Percentiles rank a stretch among this genome's conserved stretches.
Evolutionary conservation across 2,888 invertebrate species (phyloP).

Genomic region (Zelleria hepariella): DNA sequence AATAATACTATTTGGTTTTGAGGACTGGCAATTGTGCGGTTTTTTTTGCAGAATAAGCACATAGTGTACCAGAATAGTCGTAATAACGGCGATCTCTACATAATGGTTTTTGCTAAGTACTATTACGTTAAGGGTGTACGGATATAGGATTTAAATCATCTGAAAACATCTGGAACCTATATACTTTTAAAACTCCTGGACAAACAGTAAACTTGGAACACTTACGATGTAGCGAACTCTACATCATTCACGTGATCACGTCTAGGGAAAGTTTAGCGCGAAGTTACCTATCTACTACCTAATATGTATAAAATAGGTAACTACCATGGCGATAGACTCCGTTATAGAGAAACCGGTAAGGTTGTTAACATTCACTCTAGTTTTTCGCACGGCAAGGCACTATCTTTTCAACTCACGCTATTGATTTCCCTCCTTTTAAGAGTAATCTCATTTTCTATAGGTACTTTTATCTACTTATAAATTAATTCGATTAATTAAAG

Average conservation of each 20-base stretch:
- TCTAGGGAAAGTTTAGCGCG: background rate
- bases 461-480: background rate
- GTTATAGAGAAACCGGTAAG: constrained; percentile 45
- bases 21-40: too few species aligned
- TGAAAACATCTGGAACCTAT: too few species aligned
- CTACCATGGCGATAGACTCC: constrained; percentile 16
- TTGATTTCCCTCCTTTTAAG: constrained; percentile 47
- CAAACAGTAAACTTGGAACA: background rate
- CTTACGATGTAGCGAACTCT: background rate
- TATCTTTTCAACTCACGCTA: constrained; percentile 47
- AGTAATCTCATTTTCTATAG: background rate
- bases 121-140: too few species aligned
- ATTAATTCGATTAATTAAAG: background rate
- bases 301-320: background rate
- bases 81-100: too few species aligned
- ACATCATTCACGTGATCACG: background rate
- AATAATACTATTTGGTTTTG: too few species aligned
- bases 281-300: background rate
- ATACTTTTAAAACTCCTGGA: too few species aligned
- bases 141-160: too few species aligned
- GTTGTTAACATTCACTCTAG: constrained; percentile 40
- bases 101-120: too few species aligned
- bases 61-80: too few species aligned
- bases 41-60: too few species aligned
- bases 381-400: constrained; percentile 60